A percentile compares a stretch with the other conserved stretches of the same genome.
These are phyloP conservation scores for Conistra vaccinii DNA, from an alignment of 2,888 invertebrate species.

Conservation along the genomic window DNA sequence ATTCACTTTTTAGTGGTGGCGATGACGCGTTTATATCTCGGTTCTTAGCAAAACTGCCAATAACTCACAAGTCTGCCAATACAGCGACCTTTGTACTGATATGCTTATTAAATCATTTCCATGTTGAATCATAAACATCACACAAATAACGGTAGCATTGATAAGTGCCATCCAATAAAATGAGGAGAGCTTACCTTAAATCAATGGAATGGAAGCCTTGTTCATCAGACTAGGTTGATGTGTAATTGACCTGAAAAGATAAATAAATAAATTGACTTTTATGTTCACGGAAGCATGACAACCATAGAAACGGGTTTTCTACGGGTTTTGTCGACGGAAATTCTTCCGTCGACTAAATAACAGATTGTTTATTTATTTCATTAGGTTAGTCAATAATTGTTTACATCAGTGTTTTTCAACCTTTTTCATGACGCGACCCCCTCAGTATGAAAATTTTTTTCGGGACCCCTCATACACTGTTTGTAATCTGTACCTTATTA, in stretches of 20 bases:
- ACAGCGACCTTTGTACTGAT: conserved; percentile 12
- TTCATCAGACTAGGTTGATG: conserved; percentile 71
- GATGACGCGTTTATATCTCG: conserved; percentile 9
- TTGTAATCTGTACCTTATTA: too few species aligned
- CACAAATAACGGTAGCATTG: conserved; percentile 24
- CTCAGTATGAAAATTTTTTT: too few species aligned
- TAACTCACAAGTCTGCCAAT: conserved; percentile 13
- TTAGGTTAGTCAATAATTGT: too few species aligned
- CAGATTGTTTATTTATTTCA: too few species aligned
- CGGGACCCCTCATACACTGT: too few species aligned
- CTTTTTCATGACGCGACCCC: too few species aligned
- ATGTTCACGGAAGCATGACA: conserved; percentile 36
- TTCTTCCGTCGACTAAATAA: too few species aligned
- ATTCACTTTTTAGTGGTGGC: conserved; percentile 9
- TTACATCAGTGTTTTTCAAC: too few species aligned
- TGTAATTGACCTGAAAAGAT: conserved; percentile 85
- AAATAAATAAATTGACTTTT: conserved; percentile 54
- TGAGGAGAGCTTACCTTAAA: conserved; percentile 71
- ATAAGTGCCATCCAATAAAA: conserved; percentile 38
- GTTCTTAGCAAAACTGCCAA: conserved; percentile 1
- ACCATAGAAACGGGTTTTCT: too few species aligned
- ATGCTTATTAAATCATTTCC: conserved; percentile 12
- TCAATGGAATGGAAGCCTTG: conserved; percentile 71
- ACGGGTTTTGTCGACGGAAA: too few species aligned
- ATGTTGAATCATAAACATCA: conserved; percentile 42